Percentiles rank a stretch among this genome's conserved stretches.
Conservation (phyloP, 2,888 invertebrate genomes). For the Rotaria socialis region DNA sequence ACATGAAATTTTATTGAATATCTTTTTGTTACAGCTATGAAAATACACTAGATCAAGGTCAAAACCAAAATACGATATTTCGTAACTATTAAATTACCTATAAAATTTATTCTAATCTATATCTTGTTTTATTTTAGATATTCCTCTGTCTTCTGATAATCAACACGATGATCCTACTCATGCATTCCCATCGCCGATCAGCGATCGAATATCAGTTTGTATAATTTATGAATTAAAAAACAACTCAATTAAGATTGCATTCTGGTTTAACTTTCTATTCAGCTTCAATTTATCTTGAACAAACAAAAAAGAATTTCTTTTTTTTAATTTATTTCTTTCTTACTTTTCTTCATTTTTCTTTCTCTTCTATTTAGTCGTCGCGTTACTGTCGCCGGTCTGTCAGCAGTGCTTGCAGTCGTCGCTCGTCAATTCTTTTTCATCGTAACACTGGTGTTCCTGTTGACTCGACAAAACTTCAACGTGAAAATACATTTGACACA, state of each 20-base stretch:
- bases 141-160: background rate
- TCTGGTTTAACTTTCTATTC: background rate
- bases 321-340: background rate
- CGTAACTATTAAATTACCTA: background rate
- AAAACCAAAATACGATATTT: background rate
- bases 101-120: background rate
- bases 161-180: background rate
- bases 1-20: background rate
- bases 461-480: background rate
- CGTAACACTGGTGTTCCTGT: background rate
- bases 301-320: background rate
- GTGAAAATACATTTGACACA: slow-evolving; percentile 17
- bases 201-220: slow-evolving; percentile 9
- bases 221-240: background rate
- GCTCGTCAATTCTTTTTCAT: slow-evolving; percentile 32
- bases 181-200: slow-evolving; percentile 4
- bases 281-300: background rate
- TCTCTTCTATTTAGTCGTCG: background rate
- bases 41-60: background rate
- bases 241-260: background rate
- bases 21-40: background rate
- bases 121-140: background rate
- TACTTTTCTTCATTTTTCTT: background rate
- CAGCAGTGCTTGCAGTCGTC: slow-evolving; percentile 33
- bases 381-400: slow-evolving; percentile 12